Evolutionary conservation across 2,797 vertebrate genomes (phyloP).

Genomic region (Amblyopsis hoosieri): DNA sequence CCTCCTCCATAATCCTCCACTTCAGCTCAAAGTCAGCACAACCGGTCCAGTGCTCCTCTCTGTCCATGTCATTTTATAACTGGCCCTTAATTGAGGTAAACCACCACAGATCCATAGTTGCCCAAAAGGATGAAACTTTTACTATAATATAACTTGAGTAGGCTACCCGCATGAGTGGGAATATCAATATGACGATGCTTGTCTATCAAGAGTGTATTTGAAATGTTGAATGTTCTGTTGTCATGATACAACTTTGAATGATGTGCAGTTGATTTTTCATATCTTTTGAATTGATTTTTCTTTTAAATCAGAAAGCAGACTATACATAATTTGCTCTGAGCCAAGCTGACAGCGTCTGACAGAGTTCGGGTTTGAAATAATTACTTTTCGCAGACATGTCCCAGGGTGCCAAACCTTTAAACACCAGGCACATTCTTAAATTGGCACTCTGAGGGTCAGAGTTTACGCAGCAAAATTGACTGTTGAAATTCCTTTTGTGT

Average conservation of each 20-base stretch:
- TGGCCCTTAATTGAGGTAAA: conserved; percentile 3
- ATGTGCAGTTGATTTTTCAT: conserved; percentile 1
- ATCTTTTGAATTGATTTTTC: background rate
- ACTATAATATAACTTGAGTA: too few species aligned
- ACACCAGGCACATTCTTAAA: conserved; percentile 48
- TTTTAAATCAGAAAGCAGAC: conserved; percentile 22
- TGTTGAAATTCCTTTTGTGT: conserved; percentile 27
- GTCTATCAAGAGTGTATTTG: conserved; percentile 18
- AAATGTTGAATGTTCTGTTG: conserved; percentile 22
- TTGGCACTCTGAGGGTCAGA: conserved; percentile 44
- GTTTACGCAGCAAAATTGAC: conserved; percentile 39
- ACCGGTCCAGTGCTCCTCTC: conserved; percentile 62
- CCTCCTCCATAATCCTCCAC: conserved; percentile 76
- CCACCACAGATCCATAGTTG: conserved; percentile 4
- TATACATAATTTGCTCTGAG: conserved; percentile 44
- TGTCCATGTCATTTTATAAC: conserved; percentile 30
- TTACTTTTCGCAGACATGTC: conserved; percentile 68
- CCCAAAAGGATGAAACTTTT: background rate
- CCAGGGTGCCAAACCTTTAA: conserved; percentile 57
- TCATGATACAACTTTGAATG: background rate
- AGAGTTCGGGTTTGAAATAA: conserved; percentile 58
- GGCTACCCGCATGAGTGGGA: background rate
- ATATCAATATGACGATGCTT: background rate
- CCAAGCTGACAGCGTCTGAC: conserved; percentile 50
- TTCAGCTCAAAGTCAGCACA: conserved; percentile 78